Percentiles rank a stretch among this genome's conserved stretches.
Evolutionary conservation across 2,113 vertebrate genomes (phyloP).

Genomic region (Oreochromis spilurus): DNA sequence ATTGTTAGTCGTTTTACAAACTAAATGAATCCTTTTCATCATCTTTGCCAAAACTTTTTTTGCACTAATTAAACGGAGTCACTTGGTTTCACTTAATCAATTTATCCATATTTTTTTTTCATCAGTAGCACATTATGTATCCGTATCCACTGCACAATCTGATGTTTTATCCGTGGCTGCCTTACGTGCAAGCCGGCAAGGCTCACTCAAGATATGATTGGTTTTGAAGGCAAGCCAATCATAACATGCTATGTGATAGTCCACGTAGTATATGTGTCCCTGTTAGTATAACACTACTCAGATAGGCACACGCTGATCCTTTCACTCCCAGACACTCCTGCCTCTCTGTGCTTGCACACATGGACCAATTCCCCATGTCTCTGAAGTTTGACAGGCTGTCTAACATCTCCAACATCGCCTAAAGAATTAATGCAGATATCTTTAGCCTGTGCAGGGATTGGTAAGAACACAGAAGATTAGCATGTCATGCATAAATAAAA

Average conservation of each 20-base stretch:
- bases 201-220: not conserved
- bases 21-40: not conserved
- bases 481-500: slow-evolving; percentile 28
- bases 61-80: not conserved
- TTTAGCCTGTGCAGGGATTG: not conserved
- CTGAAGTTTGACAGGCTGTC: not conserved
- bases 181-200: not conserved
- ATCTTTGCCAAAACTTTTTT: not conserved
- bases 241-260: not conserved
- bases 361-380: not conserved
- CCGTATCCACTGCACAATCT: not conserved
- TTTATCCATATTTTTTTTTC: not conserved
- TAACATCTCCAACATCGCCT: not conserved
- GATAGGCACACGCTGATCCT: not conserved
- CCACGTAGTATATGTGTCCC: not conserved
- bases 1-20: not conserved
- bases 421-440: slow-evolving; percentile 1
- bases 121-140: not conserved
- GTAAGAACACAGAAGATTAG: slow-evolving; percentile 25
- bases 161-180: not conserved
- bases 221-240: not conserved
- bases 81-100: not conserved
- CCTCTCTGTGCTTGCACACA: not conserved
- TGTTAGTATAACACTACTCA: not conserved
- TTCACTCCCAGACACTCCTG: not conserved